Conservation (phyloP, 2,797 vertebrate genomes). For the Euthynnus affinis region DNA sequence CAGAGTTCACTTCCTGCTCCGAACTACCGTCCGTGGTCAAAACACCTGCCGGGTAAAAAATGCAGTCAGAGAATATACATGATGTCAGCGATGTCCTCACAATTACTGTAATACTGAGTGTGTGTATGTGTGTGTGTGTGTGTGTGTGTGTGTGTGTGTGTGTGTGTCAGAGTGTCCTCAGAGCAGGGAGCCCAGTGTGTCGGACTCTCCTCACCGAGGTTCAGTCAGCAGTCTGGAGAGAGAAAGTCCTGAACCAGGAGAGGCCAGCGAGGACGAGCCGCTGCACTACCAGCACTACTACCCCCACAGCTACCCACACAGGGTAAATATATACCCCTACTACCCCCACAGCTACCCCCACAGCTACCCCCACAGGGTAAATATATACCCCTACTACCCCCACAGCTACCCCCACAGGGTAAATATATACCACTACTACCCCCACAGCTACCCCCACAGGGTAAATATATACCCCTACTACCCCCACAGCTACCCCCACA, state of each 20-base stretch:
- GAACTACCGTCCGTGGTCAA: too few species aligned
- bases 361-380: conserved; percentile 53
- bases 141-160: conserved; percentile 37
- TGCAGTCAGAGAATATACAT: not conserved
- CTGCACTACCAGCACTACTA: conserved; percentile 62
- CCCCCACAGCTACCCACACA: conserved; percentile 55
- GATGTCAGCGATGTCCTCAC: not conserved
- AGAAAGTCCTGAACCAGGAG: conserved; percentile 77
- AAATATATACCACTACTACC: not conserved
- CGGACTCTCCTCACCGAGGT: conserved; percentile 65
- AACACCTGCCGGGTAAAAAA: too few species aligned
- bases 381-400: not conserved
- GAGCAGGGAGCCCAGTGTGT: conserved; percentile 57
- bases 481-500: conserved; percentile 10
- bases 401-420: conserved; percentile 37
- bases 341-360: conserved; percentile 24
- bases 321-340: conserved; percentile 36
- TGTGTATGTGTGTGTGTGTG: conserved; percentile 20
- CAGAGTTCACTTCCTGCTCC: too few species aligned
- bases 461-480: too few species aligned
- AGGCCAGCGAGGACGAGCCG: conserved; percentile 76
- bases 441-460: too few species aligned
- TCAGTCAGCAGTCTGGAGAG: conserved; percentile 77
- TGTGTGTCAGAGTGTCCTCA: conserved; percentile 65
- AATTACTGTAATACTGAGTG: not conserved